These are phyloP conservation scores for Chalcis sispes DNA, from an alignment of 2,888 invertebrate species.

Conservation along the genomic window DNA sequence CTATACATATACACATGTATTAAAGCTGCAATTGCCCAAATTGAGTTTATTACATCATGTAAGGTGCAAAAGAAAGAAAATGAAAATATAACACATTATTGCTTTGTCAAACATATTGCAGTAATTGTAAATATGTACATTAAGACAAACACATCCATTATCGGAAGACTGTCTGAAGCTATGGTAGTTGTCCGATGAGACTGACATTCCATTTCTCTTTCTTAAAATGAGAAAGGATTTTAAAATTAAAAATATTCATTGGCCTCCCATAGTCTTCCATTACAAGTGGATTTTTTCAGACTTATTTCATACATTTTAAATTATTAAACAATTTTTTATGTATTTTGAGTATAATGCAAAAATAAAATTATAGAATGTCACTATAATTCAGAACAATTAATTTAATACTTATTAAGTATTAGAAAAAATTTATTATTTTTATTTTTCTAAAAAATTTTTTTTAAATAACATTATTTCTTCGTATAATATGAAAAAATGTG, in stretches of 20 bases:
- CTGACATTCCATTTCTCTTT: slow-evolving; percentile 57
- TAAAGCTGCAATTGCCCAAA: slow-evolving; percentile 25
- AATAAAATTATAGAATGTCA: slow-evolving; percentile 45
- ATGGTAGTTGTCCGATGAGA: slow-evolving; percentile 52
- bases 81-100: slow-evolving; percentile 39
- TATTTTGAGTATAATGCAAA: slow-evolving; percentile 30
- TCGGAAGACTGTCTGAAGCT: slow-evolving; percentile 51
- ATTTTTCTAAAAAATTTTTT: no score
- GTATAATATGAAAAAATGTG: no score
- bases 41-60: slow-evolving; percentile 33
- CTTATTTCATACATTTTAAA: slow-evolving; percentile 30
- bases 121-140: slow-evolving; percentile 58
- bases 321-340: slow-evolving; percentile 24
- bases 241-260: slow-evolving; percentile 37
- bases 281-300: slow-evolving; percentile 49
- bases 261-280: slow-evolving; percentile 51
- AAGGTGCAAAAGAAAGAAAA: slow-evolving; percentile 32
- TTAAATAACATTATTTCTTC: no score
- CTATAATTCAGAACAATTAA: slow-evolving; percentile 14
- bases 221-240: slow-evolving; percentile 10
- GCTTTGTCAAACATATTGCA: slow-evolving; percentile 55
- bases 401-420: neutral
- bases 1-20: slow-evolving; percentile 32
- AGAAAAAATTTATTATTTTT: neutral
- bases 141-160: slow-evolving; percentile 41